Conservation (phyloP, 2,888 invertebrate genomes). For the Hydroisotoma schaefferi region DNA sequence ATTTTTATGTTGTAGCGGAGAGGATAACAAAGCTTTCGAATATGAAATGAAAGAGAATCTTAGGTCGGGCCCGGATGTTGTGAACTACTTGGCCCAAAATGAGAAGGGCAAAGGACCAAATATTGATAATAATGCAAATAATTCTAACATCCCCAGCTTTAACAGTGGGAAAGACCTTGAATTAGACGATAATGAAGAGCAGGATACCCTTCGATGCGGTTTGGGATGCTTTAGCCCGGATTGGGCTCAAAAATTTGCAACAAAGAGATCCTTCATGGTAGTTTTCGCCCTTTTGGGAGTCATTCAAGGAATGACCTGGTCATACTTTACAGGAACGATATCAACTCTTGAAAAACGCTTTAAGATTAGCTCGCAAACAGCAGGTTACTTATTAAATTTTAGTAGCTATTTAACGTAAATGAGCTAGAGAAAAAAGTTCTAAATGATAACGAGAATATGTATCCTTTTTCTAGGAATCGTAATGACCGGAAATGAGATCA, state of each 20-base stretch:
- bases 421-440: no score
- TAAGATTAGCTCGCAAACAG: slow-evolving; percentile 67
- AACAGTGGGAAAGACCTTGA: slow-evolving; percentile 1
- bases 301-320: slow-evolving; percentile 64
- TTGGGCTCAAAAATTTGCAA: slow-evolving; percentile 53
- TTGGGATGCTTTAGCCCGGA: slow-evolving; percentile 31
- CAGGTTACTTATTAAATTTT: slow-evolving; percentile 54
- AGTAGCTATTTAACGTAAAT: no score
- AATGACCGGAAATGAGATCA: neutral
- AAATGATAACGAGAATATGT: neutral
- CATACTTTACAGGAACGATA: slow-evolving; percentile 64
- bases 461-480: neutral
- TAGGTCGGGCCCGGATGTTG: neutral
- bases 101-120: slow-evolving; percentile 6
- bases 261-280: slow-evolving; percentile 60
- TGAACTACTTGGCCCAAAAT: neutral
- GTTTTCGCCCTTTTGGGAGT: slow-evolving; percentile 66
- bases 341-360: slow-evolving; percentile 68
- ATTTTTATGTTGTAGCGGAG: neutral
- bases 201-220: slow-evolving; percentile 19
- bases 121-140: neutral
- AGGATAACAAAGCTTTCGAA: slow-evolving; percentile 10
- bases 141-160: neutral
- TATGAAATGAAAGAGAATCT: neutral
- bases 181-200: neutral